Base-by-base conservation (phyloP, 2,113 vertebrate species). In the Bos javanicus region DNA sequence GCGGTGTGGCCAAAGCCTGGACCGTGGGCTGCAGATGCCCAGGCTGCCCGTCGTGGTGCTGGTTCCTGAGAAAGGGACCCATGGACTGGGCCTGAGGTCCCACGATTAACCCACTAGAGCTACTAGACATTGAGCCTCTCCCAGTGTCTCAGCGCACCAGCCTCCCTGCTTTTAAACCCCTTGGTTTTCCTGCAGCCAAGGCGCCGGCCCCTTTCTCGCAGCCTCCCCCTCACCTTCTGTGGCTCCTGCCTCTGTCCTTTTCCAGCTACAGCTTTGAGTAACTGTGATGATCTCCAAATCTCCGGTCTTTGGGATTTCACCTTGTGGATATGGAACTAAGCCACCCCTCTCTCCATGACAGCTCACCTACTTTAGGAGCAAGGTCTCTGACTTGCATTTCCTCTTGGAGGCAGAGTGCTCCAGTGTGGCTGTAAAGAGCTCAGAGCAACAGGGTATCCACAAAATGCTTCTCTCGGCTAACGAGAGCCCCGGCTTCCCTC, bases 1-100 rank as follows among this genome's bases (percentile, higher is more conserved):
- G 25, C 33, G 2, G 5, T 2, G 33, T 11, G 39, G n/a, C 14
- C 11, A 2, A 74, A 33, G 62, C 91, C 16, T 1, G 7, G n/a
- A 3, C 50, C 13, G 4, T 50, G 21, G 14, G 46, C n/a, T 3
- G 0, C 64, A 36, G 39, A 57, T 0, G 2, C 33, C 33, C 1
- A 1, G n/a, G 67, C 33, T 46, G 56, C 82, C 36, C 15, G 2
- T n/a, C 2, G 1, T 25, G 54, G 39, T 23, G 28, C 54, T 48
- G 23, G 56, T 90, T 67, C 62, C 62, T 39, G 17, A 56, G 93
- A 87, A 86, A 54, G 76, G 48, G 78, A 50, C 48, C 16, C 48
- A 21, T 52, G 48, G 48, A 33, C 30, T 25, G 0, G 36, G 15
- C 25, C 39, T 74, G 28, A 57, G 5, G 54, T 48, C 25, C 28